A percentile compares a stretch with the other conserved stretches of the same genome.
These are phyloP conservation scores for Clivina fossor DNA, from an alignment of 2,888 invertebrate species.

Conservation along the genomic window DNA sequence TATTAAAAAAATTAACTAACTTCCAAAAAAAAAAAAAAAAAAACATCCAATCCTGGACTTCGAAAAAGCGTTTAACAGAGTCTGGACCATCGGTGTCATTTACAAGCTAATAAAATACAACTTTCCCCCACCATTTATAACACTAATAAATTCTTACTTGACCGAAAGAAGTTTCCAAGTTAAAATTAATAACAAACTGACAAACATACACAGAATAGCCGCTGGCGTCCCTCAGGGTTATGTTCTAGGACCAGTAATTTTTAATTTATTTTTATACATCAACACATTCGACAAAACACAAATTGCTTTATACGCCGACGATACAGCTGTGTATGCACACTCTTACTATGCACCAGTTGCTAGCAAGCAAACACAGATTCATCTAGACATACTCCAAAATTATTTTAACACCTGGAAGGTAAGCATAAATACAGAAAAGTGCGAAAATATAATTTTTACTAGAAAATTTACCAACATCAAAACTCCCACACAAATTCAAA, in stretches of 20 bases:
- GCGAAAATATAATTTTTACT: not conserved
- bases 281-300: conserved; percentile 35
- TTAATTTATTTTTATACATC: no score
- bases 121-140: conserved; percentile 36
- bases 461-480: conserved; percentile 1
- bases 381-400: conserved; percentile 1
- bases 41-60: conserved; percentile 43
- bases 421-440: no score
- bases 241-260: no score
- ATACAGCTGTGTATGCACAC: conserved; percentile 26
- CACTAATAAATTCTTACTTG: conserved; percentile 3
- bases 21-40: conserved; percentile 36
- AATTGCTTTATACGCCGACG: conserved; percentile 37
- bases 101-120: conserved; percentile 39
- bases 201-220: no score
- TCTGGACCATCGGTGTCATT: conserved; percentile 43
- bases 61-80: conserved; percentile 47
- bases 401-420: not conserved
- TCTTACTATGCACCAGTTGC: not conserved
- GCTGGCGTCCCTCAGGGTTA: no score
- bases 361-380: conserved; percentile 5
- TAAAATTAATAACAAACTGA: no score
- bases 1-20: conserved; percentile 35
- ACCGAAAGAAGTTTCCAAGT: no score
- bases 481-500: conserved; percentile 21